These are phyloP conservation scores for Ceratitis capitata DNA, from an alignment of 1,140 invertebrate genomes.

Conservation along the genomic window DNA sequence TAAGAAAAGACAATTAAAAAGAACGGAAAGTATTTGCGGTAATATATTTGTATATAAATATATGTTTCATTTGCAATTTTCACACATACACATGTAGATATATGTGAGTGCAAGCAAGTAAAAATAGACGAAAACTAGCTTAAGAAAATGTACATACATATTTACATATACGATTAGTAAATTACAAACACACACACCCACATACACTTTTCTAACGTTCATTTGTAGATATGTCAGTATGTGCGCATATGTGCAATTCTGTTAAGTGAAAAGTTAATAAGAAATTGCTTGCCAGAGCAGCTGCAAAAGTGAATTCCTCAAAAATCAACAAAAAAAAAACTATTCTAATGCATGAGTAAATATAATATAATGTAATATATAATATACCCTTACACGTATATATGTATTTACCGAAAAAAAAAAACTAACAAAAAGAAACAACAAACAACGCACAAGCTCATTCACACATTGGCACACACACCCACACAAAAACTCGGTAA, in stretches of 20 bases:
- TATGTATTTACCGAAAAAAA: no score
- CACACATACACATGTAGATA: background rate
- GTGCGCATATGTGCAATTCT: background rate
- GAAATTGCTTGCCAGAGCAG: background rate
- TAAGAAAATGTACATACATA: background rate
- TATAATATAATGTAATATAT: background rate
- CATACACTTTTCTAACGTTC: no score
- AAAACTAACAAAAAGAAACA: background rate
- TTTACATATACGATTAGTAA: background rate
- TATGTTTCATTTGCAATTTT: background rate
- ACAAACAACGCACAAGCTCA: background rate
- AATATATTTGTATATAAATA: background rate
- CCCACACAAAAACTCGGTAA: background rate
- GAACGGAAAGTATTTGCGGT: no score
- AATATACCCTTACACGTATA: no score
- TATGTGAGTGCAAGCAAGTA: no score
- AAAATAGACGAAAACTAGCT: no score
- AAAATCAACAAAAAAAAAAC: no score
- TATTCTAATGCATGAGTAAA: background rate
- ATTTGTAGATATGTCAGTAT: background rate
- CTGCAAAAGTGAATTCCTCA: background rate
- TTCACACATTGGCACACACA: background rate
- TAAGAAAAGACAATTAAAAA: background rate
- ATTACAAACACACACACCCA: background rate
- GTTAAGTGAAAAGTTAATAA: background rate